phyloP scores from a whole-genome alignment of 1,140 invertebrate species.

The Trypoxylus dichotomus region DNA sequence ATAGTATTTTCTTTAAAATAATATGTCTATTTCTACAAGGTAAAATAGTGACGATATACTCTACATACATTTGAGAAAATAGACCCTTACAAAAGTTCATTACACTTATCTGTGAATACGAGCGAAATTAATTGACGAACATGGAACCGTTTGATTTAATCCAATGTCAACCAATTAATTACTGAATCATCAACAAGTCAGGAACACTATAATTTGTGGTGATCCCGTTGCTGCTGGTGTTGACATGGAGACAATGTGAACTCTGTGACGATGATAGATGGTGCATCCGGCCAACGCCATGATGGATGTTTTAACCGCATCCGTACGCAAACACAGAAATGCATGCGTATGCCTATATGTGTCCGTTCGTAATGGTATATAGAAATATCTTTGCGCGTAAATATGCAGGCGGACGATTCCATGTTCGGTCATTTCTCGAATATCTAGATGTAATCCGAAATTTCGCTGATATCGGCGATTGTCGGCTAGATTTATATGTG shows the following conservation, averaged over 20 bases:
- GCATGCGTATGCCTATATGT: not conserved
- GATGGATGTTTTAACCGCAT: slow-evolving; percentile 31
- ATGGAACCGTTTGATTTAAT: slow-evolving; percentile 22
- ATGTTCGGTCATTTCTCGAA: not conserved
- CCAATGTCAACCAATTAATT: slow-evolving; percentile 30
- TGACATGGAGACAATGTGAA: slow-evolving; percentile 29
- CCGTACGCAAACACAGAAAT: slow-evolving; percentile 9
- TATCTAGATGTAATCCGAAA: not conserved
- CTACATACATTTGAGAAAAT: too few relatives aligned
- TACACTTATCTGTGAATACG: not conserved
- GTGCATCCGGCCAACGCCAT: slow-evolving; percentile 29
- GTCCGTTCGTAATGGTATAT: not conserved
- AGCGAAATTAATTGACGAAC: not conserved
- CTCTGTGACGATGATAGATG: slow-evolving; percentile 31
- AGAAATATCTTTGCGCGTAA: not conserved
- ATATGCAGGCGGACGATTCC: not conserved
- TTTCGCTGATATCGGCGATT: not conserved
- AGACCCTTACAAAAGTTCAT: not conserved
- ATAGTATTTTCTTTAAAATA: too few relatives aligned
- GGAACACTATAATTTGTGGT: slow-evolving; percentile 32
- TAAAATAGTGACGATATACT: too few relatives aligned
- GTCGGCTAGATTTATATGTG: not conserved
- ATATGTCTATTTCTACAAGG: too few relatives aligned
- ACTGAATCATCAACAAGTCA: slow-evolving; percentile 30
- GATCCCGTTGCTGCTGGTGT: slow-evolving; percentile 27